Conservation (phyloP, 2,888 invertebrate species). For the Trichogramma evanescens region DNA sequence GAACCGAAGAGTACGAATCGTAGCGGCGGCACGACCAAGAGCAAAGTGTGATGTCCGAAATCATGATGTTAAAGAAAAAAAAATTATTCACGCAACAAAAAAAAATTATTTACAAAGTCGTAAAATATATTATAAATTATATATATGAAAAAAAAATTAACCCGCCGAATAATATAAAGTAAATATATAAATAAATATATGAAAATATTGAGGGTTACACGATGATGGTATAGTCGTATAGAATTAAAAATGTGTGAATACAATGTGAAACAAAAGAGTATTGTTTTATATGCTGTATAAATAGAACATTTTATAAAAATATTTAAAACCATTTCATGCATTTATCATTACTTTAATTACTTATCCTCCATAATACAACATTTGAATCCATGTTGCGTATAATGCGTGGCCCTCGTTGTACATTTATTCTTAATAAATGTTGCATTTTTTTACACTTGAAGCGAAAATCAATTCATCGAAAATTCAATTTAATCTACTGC, state of each 20-base stretch:
- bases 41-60: constrained; percentile 3
- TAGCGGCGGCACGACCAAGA: constrained; percentile 19
- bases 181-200: constrained; percentile 23
- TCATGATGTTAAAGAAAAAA: too few species aligned
- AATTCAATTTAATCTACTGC: too few species aligned
- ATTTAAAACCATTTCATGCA: constrained; percentile 35
- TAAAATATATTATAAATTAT: not conserved
- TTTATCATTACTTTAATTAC: too few species aligned
- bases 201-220: constrained; percentile 25
- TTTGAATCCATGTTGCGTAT: too few species aligned
- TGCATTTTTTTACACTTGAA: too few species aligned
- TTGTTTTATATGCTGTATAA: constrained; percentile 49
- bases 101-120: not conserved
- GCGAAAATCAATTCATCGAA: too few species aligned
- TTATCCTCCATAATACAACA: too few species aligned
- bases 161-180: constrained; percentile 44
- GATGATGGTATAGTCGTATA: constrained; percentile 38
- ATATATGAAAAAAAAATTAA: constrained; percentile 35
- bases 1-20: constrained; percentile 23
- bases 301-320: constrained; percentile 48
- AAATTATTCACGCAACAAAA: not conserved
- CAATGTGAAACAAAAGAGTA: constrained; percentile 46
- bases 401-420: too few species aligned
- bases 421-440: too few species aligned
- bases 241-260: constrained; percentile 46